Conservation (phyloP, 2,888 invertebrate genomes). For the Napeogenes sylphis region DNA sequence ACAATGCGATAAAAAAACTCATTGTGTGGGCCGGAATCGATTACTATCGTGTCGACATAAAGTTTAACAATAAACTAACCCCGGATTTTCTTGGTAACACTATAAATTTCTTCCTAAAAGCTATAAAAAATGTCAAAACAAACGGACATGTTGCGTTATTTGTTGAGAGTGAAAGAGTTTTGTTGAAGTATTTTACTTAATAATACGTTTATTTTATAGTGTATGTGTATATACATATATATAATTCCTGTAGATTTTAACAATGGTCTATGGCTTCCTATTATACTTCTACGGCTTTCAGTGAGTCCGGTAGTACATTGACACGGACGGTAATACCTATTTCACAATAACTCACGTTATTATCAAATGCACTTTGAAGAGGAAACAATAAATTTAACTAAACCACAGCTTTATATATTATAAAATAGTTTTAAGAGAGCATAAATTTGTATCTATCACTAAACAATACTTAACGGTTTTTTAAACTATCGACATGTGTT, state of each 20-base stretch:
- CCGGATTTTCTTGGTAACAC: slow-evolving; percentile 23
- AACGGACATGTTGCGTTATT: slow-evolving; percentile 8
- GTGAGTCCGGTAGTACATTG: no score
- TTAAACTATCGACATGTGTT: slow-evolving; percentile 33
- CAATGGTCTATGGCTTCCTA: no score
- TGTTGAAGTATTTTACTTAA: background rate
- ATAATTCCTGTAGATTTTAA: no score
- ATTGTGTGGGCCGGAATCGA: slow-evolving; percentile 21
- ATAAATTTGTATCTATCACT: slow-evolving; percentile 31
- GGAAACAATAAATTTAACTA: slow-evolving; percentile 1
- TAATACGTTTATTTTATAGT: no score
- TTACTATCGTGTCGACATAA: slow-evolving; percentile 13
- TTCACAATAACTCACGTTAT: background rate
- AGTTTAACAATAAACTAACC: slow-evolving; percentile 18
- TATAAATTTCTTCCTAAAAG: slow-evolving; percentile 22
- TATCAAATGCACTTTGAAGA: background rate
- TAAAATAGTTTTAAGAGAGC: slow-evolving; percentile 11
- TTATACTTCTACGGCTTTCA: no score
- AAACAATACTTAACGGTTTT: slow-evolving; percentile 31
- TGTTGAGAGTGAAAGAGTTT: background rate
- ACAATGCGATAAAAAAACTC: background rate
- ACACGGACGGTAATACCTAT: no score
- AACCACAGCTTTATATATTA: slow-evolving; percentile 1
- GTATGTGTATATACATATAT: no score
- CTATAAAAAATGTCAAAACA: slow-evolving; percentile 18